Percentiles rank a stretch among this genome's conserved stretches.
phyloP scores from a whole-genome alignment of 2,888 invertebrate species.

The Agrochola litura region DNA sequence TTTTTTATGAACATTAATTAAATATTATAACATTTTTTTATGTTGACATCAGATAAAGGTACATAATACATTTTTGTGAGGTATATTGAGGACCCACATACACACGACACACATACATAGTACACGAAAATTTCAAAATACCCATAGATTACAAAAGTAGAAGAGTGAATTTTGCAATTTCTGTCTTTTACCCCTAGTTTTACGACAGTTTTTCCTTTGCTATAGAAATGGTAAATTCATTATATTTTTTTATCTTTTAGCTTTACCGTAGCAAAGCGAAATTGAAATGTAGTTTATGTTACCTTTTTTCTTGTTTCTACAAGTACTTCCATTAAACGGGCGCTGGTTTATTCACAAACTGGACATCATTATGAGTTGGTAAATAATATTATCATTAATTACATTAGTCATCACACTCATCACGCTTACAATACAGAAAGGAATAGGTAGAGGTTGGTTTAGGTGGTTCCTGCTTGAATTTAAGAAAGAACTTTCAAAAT shows the following conservation, averaged over 20 bases:
- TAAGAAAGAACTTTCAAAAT: neutral
- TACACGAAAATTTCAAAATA: neutral
- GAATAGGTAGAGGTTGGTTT: no score
- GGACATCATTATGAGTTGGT: neutral
- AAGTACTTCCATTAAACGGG: neutral
- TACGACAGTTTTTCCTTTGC: slow-evolving; percentile 18
- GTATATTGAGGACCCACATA: neutral
- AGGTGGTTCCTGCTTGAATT: neutral
- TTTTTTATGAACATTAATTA: no score
- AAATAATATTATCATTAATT: slow-evolving; percentile 7
- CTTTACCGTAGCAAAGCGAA: slow-evolving; percentile 29
- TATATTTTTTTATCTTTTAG: slow-evolving; percentile 37
- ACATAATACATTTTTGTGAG: neutral
- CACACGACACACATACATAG: neutral
- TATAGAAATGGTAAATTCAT: slow-evolving; percentile 46
- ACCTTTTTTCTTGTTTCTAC: slow-evolving; percentile 14
- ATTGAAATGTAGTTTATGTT: slow-evolving; percentile 57
- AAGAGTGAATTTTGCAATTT: slow-evolving; percentile 24
- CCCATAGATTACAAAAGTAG: neutral
- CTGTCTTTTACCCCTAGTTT: slow-evolving; percentile 19
- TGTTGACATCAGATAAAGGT: no score
- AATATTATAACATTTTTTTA: no score
- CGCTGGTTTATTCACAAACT: slow-evolving; percentile 18
- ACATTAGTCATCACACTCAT: neutral
- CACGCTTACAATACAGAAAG: neutral